Evolutionary conservation across 2,113 vertebrate genomes (phyloP).

Genomic region (Pteropus alecto): DNA sequence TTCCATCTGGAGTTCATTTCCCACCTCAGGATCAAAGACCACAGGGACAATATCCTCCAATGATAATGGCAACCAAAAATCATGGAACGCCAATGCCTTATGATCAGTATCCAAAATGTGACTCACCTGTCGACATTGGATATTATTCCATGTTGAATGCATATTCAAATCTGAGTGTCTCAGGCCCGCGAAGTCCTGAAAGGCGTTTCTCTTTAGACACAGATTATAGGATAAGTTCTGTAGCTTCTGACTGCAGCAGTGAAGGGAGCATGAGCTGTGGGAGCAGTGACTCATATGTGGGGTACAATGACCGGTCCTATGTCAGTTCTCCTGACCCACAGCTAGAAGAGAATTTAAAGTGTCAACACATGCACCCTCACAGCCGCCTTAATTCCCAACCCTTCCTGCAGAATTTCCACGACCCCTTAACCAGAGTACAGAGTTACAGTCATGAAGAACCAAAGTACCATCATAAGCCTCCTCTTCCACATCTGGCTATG

Average conservation of each 20-base stretch:
- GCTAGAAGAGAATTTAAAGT: constrained; percentile 89
- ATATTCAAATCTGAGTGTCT: constrained; percentile 89
- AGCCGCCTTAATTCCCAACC: constrained; percentile 82
- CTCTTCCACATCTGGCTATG: constrained; percentile 87
- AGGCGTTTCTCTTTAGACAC: constrained; percentile 90
- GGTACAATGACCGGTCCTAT: constrained; percentile 89
- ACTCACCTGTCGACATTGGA: constrained; percentile 92
- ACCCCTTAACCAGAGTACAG: constrained; percentile 85
- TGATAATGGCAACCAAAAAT: constrained; percentile 88
- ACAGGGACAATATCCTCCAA: constrained; percentile 85
- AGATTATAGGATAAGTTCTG: constrained; percentile 89
- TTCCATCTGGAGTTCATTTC: constrained; percentile 86
- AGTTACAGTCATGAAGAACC: constrained; percentile 89
- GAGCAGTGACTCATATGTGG: constrained; percentile 92
- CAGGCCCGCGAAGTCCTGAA: constrained; percentile 90
- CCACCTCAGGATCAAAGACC: constrained; percentile 89
- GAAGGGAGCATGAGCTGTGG: constrained; percentile 94
- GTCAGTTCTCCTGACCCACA: constrained; percentile 89
- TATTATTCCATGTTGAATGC: constrained; percentile 94
- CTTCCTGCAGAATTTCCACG: constrained; percentile 88
- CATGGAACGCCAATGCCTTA: constrained; percentile 86
- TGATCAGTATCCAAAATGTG: constrained; percentile 95
- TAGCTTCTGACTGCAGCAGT: constrained; percentile 95
- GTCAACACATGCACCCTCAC: constrained; percentile 86
- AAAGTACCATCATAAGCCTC: constrained; percentile 87